phyloP scores from a whole-genome alignment of 1,140 invertebrate species.

The Geopemphigus sp. region DNA sequence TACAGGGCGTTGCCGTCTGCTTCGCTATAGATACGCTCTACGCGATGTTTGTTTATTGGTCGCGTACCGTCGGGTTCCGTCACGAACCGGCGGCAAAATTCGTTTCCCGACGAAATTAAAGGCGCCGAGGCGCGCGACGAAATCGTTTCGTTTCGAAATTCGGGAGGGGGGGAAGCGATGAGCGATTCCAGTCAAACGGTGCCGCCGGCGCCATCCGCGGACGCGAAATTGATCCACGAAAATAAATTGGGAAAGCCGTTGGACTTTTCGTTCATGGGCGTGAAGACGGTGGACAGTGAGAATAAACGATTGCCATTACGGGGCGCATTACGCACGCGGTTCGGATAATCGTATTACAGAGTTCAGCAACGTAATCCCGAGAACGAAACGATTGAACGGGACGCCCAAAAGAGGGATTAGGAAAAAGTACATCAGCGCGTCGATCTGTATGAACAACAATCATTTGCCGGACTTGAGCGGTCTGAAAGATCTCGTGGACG shows the following conservation, averaged over 20 bases:
- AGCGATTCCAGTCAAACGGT: background rate
- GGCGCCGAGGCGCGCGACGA: too few relatives aligned
- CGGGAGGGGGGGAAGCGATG: too few relatives aligned
- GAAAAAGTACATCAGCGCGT: background rate
- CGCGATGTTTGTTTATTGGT: too few relatives aligned
- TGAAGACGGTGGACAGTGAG: background rate
- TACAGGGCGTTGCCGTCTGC: too few relatives aligned
- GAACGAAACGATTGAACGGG: background rate
- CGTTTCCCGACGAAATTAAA: too few relatives aligned
- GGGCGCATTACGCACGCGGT: too few relatives aligned
- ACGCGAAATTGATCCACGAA: background rate
- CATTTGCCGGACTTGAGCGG: background rate
- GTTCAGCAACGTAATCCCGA: background rate
- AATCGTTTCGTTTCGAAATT: too few relatives aligned
- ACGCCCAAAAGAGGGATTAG: background rate
- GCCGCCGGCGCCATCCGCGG: background rate
- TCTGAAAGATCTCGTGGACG: background rate
- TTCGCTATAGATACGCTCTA: too few relatives aligned
- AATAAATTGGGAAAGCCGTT: constrained; percentile 6
- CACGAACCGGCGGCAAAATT: too few relatives aligned
- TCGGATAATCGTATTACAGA: background rate
- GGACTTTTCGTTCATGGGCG: background rate
- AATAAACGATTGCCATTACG: background rate
- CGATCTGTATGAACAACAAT: constrained; percentile 19
- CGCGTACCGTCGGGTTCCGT: too few relatives aligned